Conservation (phyloP, 2,888 invertebrate genomes). For the Rutpela maculata region DNA sequence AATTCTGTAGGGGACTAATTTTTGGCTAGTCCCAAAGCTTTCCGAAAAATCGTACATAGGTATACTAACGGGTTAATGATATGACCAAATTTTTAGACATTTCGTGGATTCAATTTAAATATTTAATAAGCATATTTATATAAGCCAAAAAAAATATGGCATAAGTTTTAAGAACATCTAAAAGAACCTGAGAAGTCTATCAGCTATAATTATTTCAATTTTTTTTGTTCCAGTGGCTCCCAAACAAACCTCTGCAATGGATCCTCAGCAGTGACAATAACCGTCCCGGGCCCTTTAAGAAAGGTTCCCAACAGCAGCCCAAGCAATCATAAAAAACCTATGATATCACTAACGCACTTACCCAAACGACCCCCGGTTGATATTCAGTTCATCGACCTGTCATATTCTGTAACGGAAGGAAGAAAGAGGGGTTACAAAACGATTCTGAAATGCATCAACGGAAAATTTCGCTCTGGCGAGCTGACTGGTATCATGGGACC, state of each 20-base stretch:
- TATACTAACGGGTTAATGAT: too few species aligned
- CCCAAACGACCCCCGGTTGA: constrained; percentile 92
- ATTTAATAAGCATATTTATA: too few species aligned
- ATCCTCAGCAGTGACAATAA: constrained; percentile 73
- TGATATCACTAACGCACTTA: constrained; percentile 86
- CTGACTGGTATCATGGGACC: constrained; percentile 98
- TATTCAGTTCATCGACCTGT: constrained; percentile 91
- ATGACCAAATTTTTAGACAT: too few species aligned
- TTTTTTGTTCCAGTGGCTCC: constrained; percentile 78
- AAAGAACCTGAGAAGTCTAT: too few species aligned
- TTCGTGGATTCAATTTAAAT: too few species aligned
- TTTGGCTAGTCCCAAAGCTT: too few species aligned
- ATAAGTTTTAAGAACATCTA: too few species aligned
- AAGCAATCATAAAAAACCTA: constrained; percentile 83
- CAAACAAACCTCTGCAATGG: constrained; percentile 86
- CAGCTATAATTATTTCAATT: too few species aligned
- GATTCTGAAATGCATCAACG: constrained; percentile 85
- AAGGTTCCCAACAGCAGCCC: constrained; percentile 86
- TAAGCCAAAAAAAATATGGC: too few species aligned
- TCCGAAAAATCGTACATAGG: too few species aligned
- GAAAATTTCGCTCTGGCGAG: constrained; percentile 92
- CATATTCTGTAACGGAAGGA: constrained; percentile 92
- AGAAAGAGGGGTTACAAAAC: constrained; percentile 89
- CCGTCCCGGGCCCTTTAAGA: constrained; percentile 73
- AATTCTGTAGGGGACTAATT: too few species aligned